Conservation (phyloP, 2,888 invertebrate species). For the Aporophyla lueneburgensis region DNA sequence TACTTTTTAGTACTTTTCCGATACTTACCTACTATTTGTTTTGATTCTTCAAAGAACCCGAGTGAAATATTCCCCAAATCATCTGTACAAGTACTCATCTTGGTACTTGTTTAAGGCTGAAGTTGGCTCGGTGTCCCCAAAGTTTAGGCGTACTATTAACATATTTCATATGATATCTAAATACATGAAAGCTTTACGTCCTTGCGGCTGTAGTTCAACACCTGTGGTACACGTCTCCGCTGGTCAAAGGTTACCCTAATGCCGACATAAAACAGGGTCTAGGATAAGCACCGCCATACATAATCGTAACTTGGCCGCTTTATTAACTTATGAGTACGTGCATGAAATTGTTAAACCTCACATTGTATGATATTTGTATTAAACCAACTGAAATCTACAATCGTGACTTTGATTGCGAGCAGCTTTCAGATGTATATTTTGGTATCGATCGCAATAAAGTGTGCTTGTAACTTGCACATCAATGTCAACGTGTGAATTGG, state of each 20-base stretch:
- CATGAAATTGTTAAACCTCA: slow-evolving; percentile 48
- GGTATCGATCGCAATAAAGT: slow-evolving; percentile 8
- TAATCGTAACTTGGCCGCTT: slow-evolving; percentile 58
- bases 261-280: slow-evolving; percentile 58
- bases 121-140: slow-evolving; percentile 59
- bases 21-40: slow-evolving; percentile 11
- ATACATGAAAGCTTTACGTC: slow-evolving; percentile 60
- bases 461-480: slow-evolving; percentile 21
- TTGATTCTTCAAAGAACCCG: slow-evolving; percentile 24
- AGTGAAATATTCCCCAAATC: slow-evolving; percentile 42
- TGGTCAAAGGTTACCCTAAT: slow-evolving; percentile 62
- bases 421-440: slow-evolving; percentile 5
- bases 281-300: slow-evolving; percentile 59
- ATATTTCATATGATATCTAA: slow-evolving; percentile 64
- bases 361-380: slow-evolving; percentile 29
- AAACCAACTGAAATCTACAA: slow-evolving; percentile 3
- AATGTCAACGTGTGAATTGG: slow-evolving; percentile 27
- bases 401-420: slow-evolving; percentile 17
- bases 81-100: slow-evolving; percentile 40
- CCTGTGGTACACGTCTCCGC: slow-evolving; percentile 59
- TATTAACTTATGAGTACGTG: slow-evolving; percentile 64
- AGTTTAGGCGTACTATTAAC: slow-evolving; percentile 56
- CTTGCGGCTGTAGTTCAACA: slow-evolving; percentile 62
- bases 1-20: slow-evolving; percentile 29
- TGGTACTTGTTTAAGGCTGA: slow-evolving; percentile 57